These are phyloP conservation scores for Iguana delicatissima DNA, from an alignment of 2,797 vertebrate species.

Conservation along the genomic window DNA sequence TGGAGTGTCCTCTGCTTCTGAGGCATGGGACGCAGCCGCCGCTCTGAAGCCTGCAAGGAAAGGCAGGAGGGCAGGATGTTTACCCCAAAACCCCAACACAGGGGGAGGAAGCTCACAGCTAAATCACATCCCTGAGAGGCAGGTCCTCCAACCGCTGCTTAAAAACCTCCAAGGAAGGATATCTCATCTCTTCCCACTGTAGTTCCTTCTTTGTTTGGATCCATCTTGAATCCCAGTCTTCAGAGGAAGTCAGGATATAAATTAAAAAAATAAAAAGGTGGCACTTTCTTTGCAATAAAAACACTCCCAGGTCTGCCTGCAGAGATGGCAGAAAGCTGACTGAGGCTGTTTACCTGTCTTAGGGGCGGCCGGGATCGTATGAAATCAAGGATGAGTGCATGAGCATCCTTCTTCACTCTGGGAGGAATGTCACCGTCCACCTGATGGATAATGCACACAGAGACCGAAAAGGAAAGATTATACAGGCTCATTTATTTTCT, in stretches of 20 bases:
- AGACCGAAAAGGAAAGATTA: not conserved
- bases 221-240: not conserved
- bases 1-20: conserved; percentile 88
- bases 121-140: too few relatives aligned
- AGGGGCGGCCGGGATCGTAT: conserved; percentile 95
- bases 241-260: not conserved
- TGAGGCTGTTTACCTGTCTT: conserved; percentile 85
- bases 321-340: not conserved
- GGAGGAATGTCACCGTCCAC: conserved; percentile 92
- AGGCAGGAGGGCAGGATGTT: too few relatives aligned
- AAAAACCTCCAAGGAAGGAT: too few relatives aligned
- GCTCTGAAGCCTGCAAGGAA: conserved; percentile 84
- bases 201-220: too few relatives aligned
- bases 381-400: conserved; percentile 94
- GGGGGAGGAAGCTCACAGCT: too few relatives aligned
- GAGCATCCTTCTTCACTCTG: conserved; percentile 91
- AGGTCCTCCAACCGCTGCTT: too few relatives aligned
- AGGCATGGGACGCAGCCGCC: conserved; percentile 88
- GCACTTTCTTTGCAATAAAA: too few relatives aligned
- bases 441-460: conserved; percentile 69
- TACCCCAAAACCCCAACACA: too few relatives aligned
- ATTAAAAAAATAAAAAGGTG: not conserved
- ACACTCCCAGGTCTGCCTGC: rapidly evolving
- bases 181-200: too few relatives aligned
- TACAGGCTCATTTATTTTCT: too few relatives aligned